Evolutionary conservation across 2,888 invertebrate species (phyloP), one percentile per base, ranked within the genome.

Genomic region (Resseliella maxima): DNA sequence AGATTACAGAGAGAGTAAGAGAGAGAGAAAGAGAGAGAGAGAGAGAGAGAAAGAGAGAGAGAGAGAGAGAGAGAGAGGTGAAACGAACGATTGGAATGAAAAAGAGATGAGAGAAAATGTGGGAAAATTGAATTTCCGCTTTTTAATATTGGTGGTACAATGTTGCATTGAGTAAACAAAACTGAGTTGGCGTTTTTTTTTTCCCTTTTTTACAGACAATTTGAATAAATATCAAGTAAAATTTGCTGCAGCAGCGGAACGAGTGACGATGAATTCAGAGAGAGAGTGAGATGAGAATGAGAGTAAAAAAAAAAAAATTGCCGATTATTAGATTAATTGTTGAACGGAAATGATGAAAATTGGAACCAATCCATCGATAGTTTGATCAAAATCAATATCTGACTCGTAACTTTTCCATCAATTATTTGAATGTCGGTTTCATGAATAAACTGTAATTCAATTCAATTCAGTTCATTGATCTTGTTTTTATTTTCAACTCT

Each of bases 51-150:
- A 5, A 12, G 45, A 5, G 45, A 12, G n/a, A n/a, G n/a, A n/a
- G n/a, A n/a, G n/a, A n/a, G n/a, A n/a, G n/a, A n/a, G n/a, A n/a
- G n/a, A n/a, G n/a, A n/a, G n/a, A n/a, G n/a, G n/a, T 41, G 5
- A 41, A 59, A 59, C 59, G 2, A 59, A 2, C 50, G 21, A 50
- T 18, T 3, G 15, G 50, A 41, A 3, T 50, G 50, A 24, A 59
- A n/a, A 59, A 59, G 24, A 50, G 46, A 41, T 8, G 5, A 18
- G 50, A 24, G 31, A 72, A 72, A 72, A 15, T 27, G 15, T 72
- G 31, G 72, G 15, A 72, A 72, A 72, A 72, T 72, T 72, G 72
- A 72, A 72, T 72, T 72, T 72, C 72, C 72, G 72, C 72, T 72
- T 72, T 50, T 72, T 72, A 72, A 72, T 72, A 72, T 72, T 72